Base-by-base conservation (phyloP, 2,113 vertebrate species). In the Sinocyclocheilus anophthalmus region DNA sequence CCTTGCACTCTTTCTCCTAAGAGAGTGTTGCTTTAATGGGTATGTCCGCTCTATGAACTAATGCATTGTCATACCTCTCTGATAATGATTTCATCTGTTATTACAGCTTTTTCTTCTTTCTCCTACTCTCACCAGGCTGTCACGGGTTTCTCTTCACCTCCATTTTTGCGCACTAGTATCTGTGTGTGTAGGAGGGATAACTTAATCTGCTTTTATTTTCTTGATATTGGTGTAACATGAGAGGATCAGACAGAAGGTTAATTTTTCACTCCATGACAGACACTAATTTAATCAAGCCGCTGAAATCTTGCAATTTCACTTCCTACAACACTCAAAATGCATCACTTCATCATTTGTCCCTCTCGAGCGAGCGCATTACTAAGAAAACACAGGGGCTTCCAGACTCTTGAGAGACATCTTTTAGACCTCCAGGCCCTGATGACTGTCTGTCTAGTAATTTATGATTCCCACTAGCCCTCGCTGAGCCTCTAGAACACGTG, bases 61-160 rank as follows among this genome's bases (percentile, higher is more conserved):
- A 69, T 42, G 33, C 83, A 45, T 18, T 20, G 33, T 26, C 70
- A 48, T n/a, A 82, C 30, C 45, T 77, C 70, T 88, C 45, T 76
- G 61, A 85, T 85, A 79, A 75, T n/a, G 20, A 48, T 88, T 83
- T 77, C 78, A 65, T 75, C 53, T 81, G 69, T 85, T 88, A 85
- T 83, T 85, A 69, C 72, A 88, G 63, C 33, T 61, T 85, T 67
- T 73, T 63, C 48, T 50, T 39, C 61, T 85, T 83, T 85, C 33
- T 13, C 12, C n/a, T 12, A 16, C 45, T 82, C 79, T 76, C 78
- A 77, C 48, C 84, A 48, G 63, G 59, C 24, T 48, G 45, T 22
- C 76, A 22, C 33, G 0, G 18, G 81, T 82, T 72, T 83, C 81
- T 16, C 81, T 37, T 70, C 26, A n/a, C 42, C 65, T 83, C 63